phyloP scores from a whole-genome alignment of 2,797 vertebrate species.

The Channallabes apus region DNA sequence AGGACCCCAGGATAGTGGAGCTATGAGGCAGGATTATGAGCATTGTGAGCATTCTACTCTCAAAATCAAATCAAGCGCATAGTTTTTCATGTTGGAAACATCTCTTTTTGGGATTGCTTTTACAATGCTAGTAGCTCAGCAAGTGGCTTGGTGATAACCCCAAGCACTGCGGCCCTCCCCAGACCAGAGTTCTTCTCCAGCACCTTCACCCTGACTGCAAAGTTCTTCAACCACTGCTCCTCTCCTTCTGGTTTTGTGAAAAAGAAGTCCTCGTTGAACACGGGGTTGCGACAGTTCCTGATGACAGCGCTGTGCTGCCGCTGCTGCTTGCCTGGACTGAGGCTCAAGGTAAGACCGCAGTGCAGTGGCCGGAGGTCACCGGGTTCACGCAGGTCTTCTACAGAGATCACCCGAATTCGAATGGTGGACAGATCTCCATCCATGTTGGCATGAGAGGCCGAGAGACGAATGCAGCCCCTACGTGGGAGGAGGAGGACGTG shows the following conservation, averaged over 20 bases:
- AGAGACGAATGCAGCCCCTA: conserved; percentile 63
- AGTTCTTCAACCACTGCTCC: conserved; percentile 56
- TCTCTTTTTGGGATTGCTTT: background rate
- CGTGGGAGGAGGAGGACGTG: conserved; percentile 65
- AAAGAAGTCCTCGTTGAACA: conserved; percentile 77
- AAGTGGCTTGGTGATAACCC: conserved; percentile 63
- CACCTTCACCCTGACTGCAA: conserved; percentile 70
- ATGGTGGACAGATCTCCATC: conserved; percentile 55
- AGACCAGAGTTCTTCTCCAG: conserved; percentile 66
- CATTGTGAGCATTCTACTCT: background rate
- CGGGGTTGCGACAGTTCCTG: conserved; percentile 64
- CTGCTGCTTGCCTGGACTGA: conserved; percentile 72
- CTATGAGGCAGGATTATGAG: background rate
- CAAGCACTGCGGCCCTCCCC: conserved; percentile 63
- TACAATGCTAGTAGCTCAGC: conserved; percentile 58
- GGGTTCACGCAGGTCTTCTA: conserved; percentile 62
- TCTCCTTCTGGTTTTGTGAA: conserved; percentile 66
- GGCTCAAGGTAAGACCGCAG: conserved; percentile 67
- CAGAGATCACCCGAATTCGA: conserved; percentile 66
- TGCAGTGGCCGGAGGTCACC: conserved; percentile 55
- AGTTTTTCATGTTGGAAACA: background rate
- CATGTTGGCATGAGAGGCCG: conserved; percentile 37
- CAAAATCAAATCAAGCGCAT: background rate
- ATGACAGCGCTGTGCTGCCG: conserved; percentile 67
- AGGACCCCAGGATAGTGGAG: background rate